Evolutionary conservation across 2,113 vertebrate genomes (phyloP).

Genomic region (Beaufortia kweichowensis): DNA sequence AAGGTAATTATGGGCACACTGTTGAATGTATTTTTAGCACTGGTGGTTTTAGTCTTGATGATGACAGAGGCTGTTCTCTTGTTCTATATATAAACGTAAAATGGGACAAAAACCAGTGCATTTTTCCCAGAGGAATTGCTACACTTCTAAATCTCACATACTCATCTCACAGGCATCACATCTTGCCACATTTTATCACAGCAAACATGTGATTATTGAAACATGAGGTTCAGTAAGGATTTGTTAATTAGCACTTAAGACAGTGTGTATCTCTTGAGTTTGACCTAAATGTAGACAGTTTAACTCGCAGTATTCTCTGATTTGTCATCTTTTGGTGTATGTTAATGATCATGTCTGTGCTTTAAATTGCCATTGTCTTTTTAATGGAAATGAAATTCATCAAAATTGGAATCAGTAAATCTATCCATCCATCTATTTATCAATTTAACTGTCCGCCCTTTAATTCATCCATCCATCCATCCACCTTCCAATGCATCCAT

Average conservation of each 20-base stretch:
- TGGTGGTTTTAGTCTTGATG: constrained; percentile 47
- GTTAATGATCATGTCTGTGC: too few species aligned
- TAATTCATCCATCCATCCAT: neutral
- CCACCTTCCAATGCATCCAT: neutral
- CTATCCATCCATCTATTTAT: neutral
- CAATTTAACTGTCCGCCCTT: neutral
- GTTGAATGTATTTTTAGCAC: constrained; percentile 12
- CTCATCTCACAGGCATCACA: neutral
- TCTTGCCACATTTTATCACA: neutral
- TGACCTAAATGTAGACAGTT: neutral
- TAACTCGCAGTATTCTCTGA: too few species aligned
- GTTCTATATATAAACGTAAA: constrained; percentile 49
- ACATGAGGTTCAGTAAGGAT: neutral
- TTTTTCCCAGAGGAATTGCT: constrained; percentile 20
- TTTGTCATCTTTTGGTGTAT: neutral
- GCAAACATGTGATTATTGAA: neutral
- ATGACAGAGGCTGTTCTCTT: constrained; percentile 46
- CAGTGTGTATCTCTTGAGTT: neutral
- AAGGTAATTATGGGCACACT: neutral
- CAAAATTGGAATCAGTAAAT: too few species aligned
- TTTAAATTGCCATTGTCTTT: too few species aligned
- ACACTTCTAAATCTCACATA: neutral
- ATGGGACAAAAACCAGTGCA: constrained; percentile 49
- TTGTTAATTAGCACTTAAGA: neutral
- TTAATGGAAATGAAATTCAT: too few species aligned